phyloP scores from a whole-genome alignment of 64 coral and sea anemone species.

The Porites lutea region DNA sequence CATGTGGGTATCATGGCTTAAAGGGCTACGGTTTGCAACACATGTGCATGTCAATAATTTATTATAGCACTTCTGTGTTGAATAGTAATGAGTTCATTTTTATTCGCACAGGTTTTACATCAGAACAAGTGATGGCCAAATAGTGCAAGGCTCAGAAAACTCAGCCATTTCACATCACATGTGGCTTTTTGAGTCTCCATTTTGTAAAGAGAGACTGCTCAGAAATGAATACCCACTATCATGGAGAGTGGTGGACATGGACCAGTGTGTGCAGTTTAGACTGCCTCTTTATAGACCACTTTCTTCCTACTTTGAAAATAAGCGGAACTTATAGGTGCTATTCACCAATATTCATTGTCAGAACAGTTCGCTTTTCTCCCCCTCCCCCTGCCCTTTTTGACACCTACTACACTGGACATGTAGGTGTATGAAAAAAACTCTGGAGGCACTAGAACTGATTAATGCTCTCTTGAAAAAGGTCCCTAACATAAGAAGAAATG shows the following conservation, averaged over 20 bases:
- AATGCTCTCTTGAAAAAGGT: too few species aligned
- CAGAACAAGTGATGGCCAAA: neutral
- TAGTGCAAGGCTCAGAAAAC: neutral
- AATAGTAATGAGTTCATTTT: neutral
- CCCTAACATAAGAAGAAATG: too few species aligned
- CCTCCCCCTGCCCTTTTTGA: too few species aligned
- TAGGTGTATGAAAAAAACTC: too few species aligned
- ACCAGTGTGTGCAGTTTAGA: neutral
- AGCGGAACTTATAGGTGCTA: too few species aligned
- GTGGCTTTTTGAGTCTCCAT: slow-evolving; percentile 22
- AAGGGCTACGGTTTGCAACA: neutral
- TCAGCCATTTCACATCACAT: neutral
- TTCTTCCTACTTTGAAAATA: neutral
- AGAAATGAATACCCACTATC: neutral
- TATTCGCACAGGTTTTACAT: slow-evolving; percentile 4
- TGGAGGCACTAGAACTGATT: too few species aligned
- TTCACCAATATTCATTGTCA: too few species aligned
- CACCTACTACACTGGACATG: too few species aligned
- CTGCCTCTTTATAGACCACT: neutral
- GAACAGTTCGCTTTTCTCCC: too few species aligned
- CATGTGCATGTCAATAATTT: neutral
- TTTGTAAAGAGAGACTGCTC: neutral
- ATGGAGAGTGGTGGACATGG: slow-evolving; percentile 16
- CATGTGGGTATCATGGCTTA: too few species aligned
- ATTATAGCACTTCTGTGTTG: neutral